Base-by-base conservation (phyloP, 2,888 invertebrate genomes). In the Nomada lathburiana region DNA sequence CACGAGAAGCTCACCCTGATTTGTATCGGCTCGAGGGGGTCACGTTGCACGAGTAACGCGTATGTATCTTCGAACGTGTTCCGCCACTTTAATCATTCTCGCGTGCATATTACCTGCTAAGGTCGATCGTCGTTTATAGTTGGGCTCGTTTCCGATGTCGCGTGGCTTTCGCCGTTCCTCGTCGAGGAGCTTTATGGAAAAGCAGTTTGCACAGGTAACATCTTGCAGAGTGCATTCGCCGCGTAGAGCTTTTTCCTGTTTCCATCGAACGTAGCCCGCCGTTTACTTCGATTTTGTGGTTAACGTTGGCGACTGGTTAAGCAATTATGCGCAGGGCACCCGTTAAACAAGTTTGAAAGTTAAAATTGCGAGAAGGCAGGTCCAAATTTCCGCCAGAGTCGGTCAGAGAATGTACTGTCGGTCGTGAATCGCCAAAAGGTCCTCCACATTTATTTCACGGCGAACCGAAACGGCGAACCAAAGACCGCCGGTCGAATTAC, bases 1-100 rank as follows among this genome's bases (percentile, higher is more conserved):
- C 64, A 23, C 52, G 26, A 70, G 70, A 64, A 68, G 70, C 53
- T 71, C n/a, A 68, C 82, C 76, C 71, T 72, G 76, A 82, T 82
- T 82, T 82, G 55, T 72, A 81, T 81, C 82, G 76, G 60, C 60
- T 57, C 76, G 75, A 71, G 71, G 70, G 76, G 82, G 67, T 82
- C 75, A 64, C 62, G 55, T 29, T 55, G 23, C 23, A n/a, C 59
- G 11, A 16, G 44, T n/a, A 16, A 36, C 36, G 36, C 36, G 36
- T 18, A 11, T 20, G 60, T 29, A 42, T 65, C 75, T 77, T 74
- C 42, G n/a, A 55, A 44, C 53, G 36, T 50, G 55, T 73, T 26
- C 52, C 63, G 13, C 9, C 16, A 23, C 29, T 53, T 62, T 62
- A 70, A 65, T 65, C 36, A 29, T 52, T 57, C 68, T 23, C 55